These are phyloP conservation scores for Brachionichthys hirsutus DNA, from an alignment of 2,113 vertebrate species.

Conservation along the genomic window DNA sequence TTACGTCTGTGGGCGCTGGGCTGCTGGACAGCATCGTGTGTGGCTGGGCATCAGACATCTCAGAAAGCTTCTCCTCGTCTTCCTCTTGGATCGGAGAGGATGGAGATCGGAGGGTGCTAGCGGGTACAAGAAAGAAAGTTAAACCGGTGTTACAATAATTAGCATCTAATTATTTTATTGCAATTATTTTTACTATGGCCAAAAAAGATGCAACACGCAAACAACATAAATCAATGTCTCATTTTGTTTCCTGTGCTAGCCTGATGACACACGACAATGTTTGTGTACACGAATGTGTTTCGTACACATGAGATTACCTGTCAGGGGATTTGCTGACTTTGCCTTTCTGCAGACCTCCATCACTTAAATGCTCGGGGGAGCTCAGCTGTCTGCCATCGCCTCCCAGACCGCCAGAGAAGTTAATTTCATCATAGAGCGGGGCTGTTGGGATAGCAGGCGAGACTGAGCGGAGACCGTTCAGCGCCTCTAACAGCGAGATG, in stretches of 20 bases:
- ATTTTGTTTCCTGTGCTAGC: background rate
- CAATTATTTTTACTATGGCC: no score
- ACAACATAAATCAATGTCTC: background rate
- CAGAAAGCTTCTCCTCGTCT: constrained; percentile 92
- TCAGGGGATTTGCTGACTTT: constrained; percentile 94
- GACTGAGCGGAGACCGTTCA: constrained; percentile 88
- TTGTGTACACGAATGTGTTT: background rate
- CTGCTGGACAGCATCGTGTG: constrained; percentile 79
- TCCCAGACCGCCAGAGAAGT: constrained; percentile 83
- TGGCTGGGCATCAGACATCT: constrained; percentile 82
- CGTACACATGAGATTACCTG: constrained; percentile 77
- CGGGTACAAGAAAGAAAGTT: background rate
- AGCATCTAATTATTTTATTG: no score
- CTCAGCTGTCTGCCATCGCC: constrained; percentile 80
- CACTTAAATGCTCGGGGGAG: constrained; percentile 83
- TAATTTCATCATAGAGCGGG: constrained; percentile 93
- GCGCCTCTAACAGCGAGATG: constrained; percentile 92
- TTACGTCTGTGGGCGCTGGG: constrained; percentile 84
- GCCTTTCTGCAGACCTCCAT: constrained; percentile 83
- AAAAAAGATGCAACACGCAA: no score
- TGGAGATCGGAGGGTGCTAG: constrained; percentile 88
- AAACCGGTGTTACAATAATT: no score
- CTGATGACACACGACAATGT: background rate
- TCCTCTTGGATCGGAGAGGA: constrained; percentile 94
- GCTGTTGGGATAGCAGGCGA: constrained; percentile 88